Base-by-base conservation (phyloP, 2,797 vertebrate species). In the Mareca strepera region DNA sequence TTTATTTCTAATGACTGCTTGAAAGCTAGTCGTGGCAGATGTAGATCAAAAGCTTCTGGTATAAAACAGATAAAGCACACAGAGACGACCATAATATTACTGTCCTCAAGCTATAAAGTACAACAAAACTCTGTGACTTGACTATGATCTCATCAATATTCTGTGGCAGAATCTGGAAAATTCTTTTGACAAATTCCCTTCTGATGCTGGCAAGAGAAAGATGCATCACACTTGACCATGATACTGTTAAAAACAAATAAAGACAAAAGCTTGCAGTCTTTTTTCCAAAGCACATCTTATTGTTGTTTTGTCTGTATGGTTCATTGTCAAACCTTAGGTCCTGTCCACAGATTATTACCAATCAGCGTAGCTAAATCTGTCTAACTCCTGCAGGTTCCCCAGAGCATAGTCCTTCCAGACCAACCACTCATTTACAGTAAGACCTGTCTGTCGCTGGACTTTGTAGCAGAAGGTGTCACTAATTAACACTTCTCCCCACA, bases 381-480 rank as follows among this genome's bases (percentile, higher is more conserved):
- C 82, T 56, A 41, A 72, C 93, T 94, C 88, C 95, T 86, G 80
- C 33, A 37, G 86, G 62, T 72, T 95, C 96, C 97, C 91, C 21
- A 91, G 97, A 93, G 96, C 77, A 93, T 84, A 91, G 69, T 75
- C 64, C 68, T 82, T 28, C 46, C 63, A 86, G 92, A 50, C 64
- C 92, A 94, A 77, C 67, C 86, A 55, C 88, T 97, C 92, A 77
- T 86, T 96, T 94, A 91, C 53, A 55, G 92, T 48, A 82, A 95
- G 59, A 64, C 35, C 81, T 12, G 2, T 96, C 96, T 97, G 96
- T 91, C 87, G 6, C 69, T 76, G 91, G 73, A 78, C 64, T 37
- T 33, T 9, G 94, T 69, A 96, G 90, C 96, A 97, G 95, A 94
- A 94, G 96, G 95, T 86, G 12, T 73, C 69, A 74, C 58, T 87